Evolutionary conservation across 2,797 vertebrate genomes (phyloP).

Genomic region (Pseudopleuronectes americanus): DNA sequence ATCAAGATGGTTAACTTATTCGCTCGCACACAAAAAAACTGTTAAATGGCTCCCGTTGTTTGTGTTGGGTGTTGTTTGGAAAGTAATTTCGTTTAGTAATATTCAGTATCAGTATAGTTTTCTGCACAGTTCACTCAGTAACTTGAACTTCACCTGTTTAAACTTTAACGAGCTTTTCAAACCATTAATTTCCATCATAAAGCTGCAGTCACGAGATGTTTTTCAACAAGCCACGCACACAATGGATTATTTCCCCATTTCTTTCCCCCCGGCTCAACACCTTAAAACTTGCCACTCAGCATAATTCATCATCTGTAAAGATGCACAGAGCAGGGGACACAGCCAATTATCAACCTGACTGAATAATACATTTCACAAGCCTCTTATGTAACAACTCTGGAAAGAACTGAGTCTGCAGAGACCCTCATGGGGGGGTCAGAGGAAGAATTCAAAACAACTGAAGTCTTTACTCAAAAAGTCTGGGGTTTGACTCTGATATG

Average conservation of each 20-base stretch:
- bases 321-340: conserved; percentile 18
- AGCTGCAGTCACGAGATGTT: conserved; percentile 47
- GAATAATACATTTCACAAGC: conserved; percentile 32
- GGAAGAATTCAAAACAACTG: background rate
- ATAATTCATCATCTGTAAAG: conserved; percentile 37
- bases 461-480: background rate
- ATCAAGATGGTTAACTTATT: no score
- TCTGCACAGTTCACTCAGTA: conserved; percentile 4
- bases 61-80: background rate
- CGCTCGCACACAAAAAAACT: no score
- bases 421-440: no score
- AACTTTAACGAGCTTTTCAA: conserved; percentile 58
- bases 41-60: background rate
- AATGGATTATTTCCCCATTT: conserved; percentile 24
- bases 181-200: conserved; percentile 33
- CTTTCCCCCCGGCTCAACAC: conserved; percentile 6
- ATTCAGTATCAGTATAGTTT: background rate
- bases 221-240: conserved; percentile 27
- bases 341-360: conserved; percentile 49
- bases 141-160: conserved; percentile 37
- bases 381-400: conserved; percentile 7
- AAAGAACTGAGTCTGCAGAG: background rate
- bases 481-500: background rate
- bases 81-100: background rate
- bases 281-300: conserved; percentile 52